Evolutionary conservation across 2,888 invertebrate genomes (phyloP).

Genomic region (Hypena proboscidalis): DNA sequence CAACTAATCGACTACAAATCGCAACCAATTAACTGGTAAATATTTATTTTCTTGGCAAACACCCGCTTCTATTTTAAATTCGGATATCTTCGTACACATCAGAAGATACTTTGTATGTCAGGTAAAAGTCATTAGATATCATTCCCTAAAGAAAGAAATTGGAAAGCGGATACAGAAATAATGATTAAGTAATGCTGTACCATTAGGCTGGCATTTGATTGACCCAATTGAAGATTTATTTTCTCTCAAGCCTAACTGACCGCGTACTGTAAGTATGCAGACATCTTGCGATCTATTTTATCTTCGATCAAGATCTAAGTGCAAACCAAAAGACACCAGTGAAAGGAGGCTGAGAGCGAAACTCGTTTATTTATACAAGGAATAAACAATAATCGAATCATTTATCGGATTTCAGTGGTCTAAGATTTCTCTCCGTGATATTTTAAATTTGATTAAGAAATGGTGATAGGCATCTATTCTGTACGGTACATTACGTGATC

Average conservation of each 20-base stretch:
- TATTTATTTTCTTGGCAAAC: conserved; percentile 19
- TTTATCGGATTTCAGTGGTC: conserved; percentile 66
- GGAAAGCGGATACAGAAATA: conserved; percentile 47
- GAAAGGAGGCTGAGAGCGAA: conserved; percentile 76
- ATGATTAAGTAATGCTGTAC: conserved; percentile 54
- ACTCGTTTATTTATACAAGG: conserved; percentile 77
- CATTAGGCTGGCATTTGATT: conserved; percentile 77
- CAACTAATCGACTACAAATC: background rate
- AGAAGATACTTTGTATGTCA: background rate
- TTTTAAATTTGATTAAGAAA: conserved; percentile 65
- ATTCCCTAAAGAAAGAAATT: conserved; percentile 41
- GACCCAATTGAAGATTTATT: conserved; percentile 84
- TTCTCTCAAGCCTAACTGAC: conserved; percentile 74
- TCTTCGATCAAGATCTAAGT: conserved; percentile 76
- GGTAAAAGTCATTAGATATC: conserved; percentile 15
- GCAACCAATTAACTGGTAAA: conserved; percentile 6
- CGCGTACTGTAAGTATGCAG: conserved; percentile 67
- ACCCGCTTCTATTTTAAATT: conserved; percentile 18
- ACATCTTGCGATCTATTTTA: conserved; percentile 81
- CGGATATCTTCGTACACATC: conserved; percentile 4
- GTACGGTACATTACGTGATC: conserved; percentile 20
- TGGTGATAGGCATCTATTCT: conserved; percentile 50
- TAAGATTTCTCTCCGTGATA: conserved; percentile 67
- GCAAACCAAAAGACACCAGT: conserved; percentile 78
- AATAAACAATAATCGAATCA: conserved; percentile 80